Percentiles rank a stretch among this genome's conserved stretches.
Evolutionary conservation across 2,113 vertebrate species (phyloP).

Genomic region (Sinosuthora webbiana): DNA sequence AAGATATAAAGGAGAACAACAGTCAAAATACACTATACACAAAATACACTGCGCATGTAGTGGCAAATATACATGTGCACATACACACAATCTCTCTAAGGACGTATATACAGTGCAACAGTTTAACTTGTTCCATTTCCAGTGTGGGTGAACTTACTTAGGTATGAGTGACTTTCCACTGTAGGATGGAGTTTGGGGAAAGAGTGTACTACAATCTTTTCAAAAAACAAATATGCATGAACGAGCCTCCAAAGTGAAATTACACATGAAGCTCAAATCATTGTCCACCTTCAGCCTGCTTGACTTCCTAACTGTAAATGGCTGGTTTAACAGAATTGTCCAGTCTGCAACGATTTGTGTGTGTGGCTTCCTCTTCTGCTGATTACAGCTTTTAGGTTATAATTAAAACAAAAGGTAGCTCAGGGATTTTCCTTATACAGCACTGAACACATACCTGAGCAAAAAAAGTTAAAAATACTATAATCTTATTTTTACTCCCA

Average conservation of each 20-base stretch:
- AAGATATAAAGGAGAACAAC: neutral
- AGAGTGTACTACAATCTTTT: neutral
- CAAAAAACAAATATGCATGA: neutral
- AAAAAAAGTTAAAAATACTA: neutral
- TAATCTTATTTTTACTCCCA: neutral
- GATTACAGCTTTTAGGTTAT: neutral
- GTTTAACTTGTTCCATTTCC: fast-evolving
- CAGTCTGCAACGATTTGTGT: neutral
- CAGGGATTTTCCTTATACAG: neutral
- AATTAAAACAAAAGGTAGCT: neutral
- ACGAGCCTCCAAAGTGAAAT: neutral
- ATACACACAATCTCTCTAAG: neutral
- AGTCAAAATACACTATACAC: neutral
- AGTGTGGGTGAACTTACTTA: neutral
- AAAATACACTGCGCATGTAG: neutral
- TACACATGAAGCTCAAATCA: neutral
- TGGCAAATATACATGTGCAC: neutral
- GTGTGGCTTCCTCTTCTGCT: neutral
- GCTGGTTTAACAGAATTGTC: neutral
- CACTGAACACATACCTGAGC: neutral
- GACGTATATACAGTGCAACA: too few species aligned
- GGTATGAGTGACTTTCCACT: neutral
- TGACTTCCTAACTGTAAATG: neutral
- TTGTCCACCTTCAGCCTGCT: neutral
- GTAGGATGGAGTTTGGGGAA: neutral